These are phyloP conservation scores for Bombyx mandarina DNA, from an alignment of 1,140 invertebrate species.

Conservation along the genomic window DNA sequence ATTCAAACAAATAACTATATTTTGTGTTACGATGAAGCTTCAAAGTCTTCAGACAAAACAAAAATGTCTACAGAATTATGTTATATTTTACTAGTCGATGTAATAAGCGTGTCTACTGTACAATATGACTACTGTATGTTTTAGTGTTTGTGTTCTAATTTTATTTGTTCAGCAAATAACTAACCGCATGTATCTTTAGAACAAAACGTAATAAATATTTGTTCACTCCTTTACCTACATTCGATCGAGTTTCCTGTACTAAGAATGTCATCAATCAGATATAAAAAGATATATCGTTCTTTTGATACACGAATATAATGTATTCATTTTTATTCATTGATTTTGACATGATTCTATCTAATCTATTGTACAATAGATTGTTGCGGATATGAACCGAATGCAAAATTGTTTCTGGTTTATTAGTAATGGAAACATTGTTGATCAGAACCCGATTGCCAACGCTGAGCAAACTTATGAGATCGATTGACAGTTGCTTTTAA, in stretches of 20 bases:
- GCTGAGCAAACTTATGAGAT: too few species aligned
- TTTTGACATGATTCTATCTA: constrained; percentile 6
- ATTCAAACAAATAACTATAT: too few species aligned
- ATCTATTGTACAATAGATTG: not conserved
- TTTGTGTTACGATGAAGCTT: too few species aligned
- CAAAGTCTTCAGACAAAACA: too few species aligned
- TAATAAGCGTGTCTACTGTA: too few species aligned
- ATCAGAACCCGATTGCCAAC: too few species aligned
- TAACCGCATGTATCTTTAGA: constrained; percentile 5
- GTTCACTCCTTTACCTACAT: constrained; percentile 8
- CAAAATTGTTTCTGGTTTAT: not conserved
- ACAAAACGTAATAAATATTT: constrained; percentile 15
- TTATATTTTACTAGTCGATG: too few species aligned
- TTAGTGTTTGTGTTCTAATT: not conserved
- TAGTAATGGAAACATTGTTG: too few species aligned
- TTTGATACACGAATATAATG: constrained; percentile 8
- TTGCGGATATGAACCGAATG: not conserved
- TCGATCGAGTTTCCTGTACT: constrained; percentile 23
- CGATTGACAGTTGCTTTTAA: too few species aligned
- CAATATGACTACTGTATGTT: too few species aligned
- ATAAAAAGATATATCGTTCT: constrained; percentile 3
- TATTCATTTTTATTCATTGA: constrained; percentile 8
- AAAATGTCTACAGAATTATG: too few species aligned
- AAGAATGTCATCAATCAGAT: constrained; percentile 16
- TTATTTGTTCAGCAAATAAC: constrained; percentile 5